Evolutionary conservation across 2,113 vertebrate species (phyloP).

Genomic region (Pterocles orientalis): DNA sequence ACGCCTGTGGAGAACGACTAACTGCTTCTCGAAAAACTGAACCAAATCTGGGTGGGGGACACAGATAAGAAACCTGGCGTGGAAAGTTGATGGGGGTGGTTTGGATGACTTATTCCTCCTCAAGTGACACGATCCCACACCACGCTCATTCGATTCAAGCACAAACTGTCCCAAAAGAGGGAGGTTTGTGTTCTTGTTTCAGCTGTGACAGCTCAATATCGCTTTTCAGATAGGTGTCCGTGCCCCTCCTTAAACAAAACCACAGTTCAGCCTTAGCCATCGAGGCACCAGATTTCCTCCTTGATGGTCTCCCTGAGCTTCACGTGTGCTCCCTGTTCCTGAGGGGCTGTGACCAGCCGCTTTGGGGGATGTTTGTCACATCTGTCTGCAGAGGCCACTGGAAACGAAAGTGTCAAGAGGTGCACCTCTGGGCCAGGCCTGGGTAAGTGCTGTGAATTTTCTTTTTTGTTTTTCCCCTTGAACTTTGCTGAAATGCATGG

Average conservation of each 20-base stretch:
- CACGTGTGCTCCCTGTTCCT: background rate
- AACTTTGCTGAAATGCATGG: background rate
- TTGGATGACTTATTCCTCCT: background rate
- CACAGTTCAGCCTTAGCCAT: background rate
- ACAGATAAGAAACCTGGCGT: background rate
- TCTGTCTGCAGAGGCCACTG: background rate
- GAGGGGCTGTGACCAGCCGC: background rate
- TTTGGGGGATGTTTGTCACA: background rate
- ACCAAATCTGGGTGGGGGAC: background rate
- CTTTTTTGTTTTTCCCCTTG: background rate
- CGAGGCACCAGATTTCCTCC: background rate
- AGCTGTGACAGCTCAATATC: background rate
- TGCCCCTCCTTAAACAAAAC: background rate
- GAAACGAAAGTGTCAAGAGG: accelerated
- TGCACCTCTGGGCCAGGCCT: background rate
- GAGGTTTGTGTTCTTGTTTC: background rate
- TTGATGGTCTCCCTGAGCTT: background rate
- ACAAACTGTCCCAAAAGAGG: background rate
- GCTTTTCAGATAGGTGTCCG: accelerated
- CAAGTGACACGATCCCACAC: background rate
- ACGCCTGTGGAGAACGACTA: background rate
- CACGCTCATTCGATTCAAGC: accelerated
- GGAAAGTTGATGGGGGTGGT: background rate
- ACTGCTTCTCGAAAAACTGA: background rate
- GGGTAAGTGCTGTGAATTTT: accelerated